Evolutionary conservation across 2,888 invertebrate species (phyloP), one percentile per base, ranked within the genome.

Genomic region (Pteria penguin): DNA sequence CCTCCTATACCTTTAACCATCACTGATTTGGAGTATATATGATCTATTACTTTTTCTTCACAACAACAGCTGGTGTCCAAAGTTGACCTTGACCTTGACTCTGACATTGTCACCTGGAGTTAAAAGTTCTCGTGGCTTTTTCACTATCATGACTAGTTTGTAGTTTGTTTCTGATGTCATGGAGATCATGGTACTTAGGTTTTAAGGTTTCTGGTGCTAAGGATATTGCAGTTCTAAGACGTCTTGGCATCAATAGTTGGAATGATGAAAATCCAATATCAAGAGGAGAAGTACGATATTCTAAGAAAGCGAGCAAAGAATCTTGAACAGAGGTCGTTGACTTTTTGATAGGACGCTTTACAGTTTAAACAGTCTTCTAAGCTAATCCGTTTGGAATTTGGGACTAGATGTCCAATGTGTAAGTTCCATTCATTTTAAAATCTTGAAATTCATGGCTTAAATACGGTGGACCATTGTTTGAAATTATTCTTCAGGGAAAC

Each of bases 361-460:
- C 62, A 1, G 62, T 82, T 55, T 83, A 73, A 1, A 86, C 84
- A 14, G 63, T 72, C 27, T 57, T 67, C 52, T 84, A 84, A 8
- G 79, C 83, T 8, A 83, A 66, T 11, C 84, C 81, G 67, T 84
- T 86, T 14, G 79, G 57, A 76, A 82, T 8, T 58, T 18, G 0
- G 79, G 82, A 26, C 72, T 75, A 14, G 76, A 76, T 22, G 81
- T 81, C 4, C 71, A 26, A 4, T 66, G 27, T 2, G 57, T 22
- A 65, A 84, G 24, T 76, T 71, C 71, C 71, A 82, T 24, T 77
- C 61, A 26, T 61, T 27, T 33, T 76, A 73, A 83, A 75, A 4
- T 63, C 27, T 36, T 29, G 45, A n/a, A n/a, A n/a, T n/a, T n/a
- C n/a, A n/a, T n/a, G n/a, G n/a, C n/a, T n/a, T n/a, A 61, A 8